A percentile compares a stretch with the other conserved stretches of the same genome.
These are phyloP conservation scores for Brachyptera putata DNA, from an alignment of 2,888 invertebrate species.

Conservation along the genomic window DNA sequence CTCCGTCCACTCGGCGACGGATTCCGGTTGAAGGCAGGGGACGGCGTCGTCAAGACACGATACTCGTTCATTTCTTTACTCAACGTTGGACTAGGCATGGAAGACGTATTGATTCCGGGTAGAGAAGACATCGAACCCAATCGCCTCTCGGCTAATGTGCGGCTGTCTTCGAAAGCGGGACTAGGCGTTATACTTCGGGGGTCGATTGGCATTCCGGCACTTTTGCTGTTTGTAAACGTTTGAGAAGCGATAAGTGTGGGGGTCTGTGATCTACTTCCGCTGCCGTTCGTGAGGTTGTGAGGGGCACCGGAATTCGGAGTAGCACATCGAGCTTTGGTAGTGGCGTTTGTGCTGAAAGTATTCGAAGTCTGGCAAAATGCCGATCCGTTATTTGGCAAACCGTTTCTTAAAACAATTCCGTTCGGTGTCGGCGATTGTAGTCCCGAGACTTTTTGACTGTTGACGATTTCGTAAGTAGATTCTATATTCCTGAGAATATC, in stretches of 20 bases:
- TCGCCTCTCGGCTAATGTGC: conserved; percentile 4
- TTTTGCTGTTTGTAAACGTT: conserved; percentile 1
- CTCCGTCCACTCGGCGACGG: conserved; percentile 39
- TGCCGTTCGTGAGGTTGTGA: not conserved
- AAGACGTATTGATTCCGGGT: conserved; percentile 12
- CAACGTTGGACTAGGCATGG: conserved; percentile 2
- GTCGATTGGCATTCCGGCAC: not conserved
- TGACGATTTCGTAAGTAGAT: no score
- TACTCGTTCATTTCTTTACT: not conserved
- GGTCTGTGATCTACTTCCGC: not conserved
- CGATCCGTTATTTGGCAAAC: conserved; percentile 2
- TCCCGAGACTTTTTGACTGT: not conserved
- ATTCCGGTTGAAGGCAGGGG: conserved; percentile 52
- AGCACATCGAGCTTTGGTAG: not conserved
- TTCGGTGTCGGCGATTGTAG: not conserved
- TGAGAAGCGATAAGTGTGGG: not conserved
- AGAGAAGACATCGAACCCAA: conserved; percentile 5
- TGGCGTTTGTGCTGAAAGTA: not conserved
- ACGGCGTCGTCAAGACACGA: conserved; percentile 42
- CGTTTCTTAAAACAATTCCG: conserved; percentile 2
- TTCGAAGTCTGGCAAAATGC: not conserved
- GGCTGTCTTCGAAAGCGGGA: not conserved
- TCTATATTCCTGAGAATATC: no score
- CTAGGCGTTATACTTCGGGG: conserved; percentile 3
- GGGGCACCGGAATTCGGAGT: not conserved